phyloP scores from a whole-genome alignment of 2,888 invertebrate genomes.

The Heteromyza rotundicornis region DNA sequence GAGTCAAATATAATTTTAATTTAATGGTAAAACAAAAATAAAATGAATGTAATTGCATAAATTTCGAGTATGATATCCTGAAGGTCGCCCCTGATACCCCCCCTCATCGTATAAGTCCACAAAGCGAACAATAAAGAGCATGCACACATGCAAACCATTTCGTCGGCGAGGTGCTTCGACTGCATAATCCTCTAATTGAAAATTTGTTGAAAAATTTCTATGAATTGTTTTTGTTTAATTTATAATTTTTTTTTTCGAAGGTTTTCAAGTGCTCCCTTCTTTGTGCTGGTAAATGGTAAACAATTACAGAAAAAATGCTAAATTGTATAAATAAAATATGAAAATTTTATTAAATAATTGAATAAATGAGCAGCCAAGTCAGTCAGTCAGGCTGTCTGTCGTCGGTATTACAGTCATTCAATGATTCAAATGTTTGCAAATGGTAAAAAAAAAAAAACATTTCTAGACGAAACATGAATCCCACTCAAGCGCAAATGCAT shows the following conservation, averaged over 20 bases:
- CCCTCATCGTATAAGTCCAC: too few species aligned
- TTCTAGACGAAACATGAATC: conserved; percentile 13
- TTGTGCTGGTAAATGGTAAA: not conserved
- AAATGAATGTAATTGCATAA: too few species aligned
- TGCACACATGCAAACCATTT: not conserved
- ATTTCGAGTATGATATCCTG: not conserved
- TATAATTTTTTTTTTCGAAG: too few species aligned
- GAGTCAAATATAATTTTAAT: not conserved
- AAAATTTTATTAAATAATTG: too few species aligned
- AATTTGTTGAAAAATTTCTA: conserved; percentile 8
- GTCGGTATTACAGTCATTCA: too few species aligned
- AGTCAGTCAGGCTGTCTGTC: too few species aligned
- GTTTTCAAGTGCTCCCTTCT: not conserved
- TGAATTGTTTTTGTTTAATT: too few species aligned
- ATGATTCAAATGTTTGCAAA: too few species aligned
- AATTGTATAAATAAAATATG: not conserved
- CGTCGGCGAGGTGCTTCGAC: not conserved
- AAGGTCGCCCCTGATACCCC: not conserved
- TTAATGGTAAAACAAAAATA: not conserved
- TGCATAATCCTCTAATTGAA: conserved; percentile 12
- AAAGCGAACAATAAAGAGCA: not conserved
- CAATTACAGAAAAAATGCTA: not conserved
- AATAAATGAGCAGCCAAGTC: too few species aligned
- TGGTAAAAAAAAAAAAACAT: not conserved
- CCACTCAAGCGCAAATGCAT: conserved; percentile 17